Base-by-base conservation (phyloP, 1,140 invertebrate genomes). In the Portunus trituberculatus region DNA sequence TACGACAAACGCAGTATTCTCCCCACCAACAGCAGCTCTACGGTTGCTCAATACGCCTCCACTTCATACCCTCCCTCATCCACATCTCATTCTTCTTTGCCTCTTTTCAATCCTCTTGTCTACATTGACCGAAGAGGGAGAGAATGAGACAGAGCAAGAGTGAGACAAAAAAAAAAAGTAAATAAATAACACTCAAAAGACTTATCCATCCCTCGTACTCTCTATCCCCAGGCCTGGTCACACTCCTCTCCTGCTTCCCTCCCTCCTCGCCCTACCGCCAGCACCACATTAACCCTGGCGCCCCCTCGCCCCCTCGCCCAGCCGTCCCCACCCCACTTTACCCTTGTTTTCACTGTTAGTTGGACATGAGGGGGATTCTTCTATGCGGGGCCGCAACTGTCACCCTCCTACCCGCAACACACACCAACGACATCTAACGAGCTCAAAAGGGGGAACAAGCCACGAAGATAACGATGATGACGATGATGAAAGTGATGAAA, bases 311-410 rank as follows among this genome's bases (percentile, higher is more conserved):
- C 52, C 52, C 16, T 59, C 52, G 10, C 52, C 52, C 52, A 12
- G 67, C 67, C 67, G 52, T 59, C 39, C 25, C 3, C 87, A 28
- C 16, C 14, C 87, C 87, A 89, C 87, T 89, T 89, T 89, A 87
- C 39, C 87, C 87, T 89, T 89, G 87, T 89, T 89, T 89, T 89
- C 87, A 48, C 87, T 89, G 39, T 7, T 45, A 39, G 84, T 39
- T 12, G 87, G 46, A 10, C 32, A 48, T 48, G 25, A 89, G 87
- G 46, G 45, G 45, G 39, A 89, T 32, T 88, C 12, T 12, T 25
- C 86, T 46, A 88, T 88, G 45, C 45, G 86, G 45, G 32, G 86
- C 45, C 7, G 45, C 45, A 20, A 32, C 52, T 14, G 12, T n/a
- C 67, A n/a, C 67, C 6, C 67, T n/a, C 67, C 6, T 20, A n/a